phyloP scores from a whole-genome alignment of 2,113 vertebrate genomes.

The Empidonax alnorum region DNA sequence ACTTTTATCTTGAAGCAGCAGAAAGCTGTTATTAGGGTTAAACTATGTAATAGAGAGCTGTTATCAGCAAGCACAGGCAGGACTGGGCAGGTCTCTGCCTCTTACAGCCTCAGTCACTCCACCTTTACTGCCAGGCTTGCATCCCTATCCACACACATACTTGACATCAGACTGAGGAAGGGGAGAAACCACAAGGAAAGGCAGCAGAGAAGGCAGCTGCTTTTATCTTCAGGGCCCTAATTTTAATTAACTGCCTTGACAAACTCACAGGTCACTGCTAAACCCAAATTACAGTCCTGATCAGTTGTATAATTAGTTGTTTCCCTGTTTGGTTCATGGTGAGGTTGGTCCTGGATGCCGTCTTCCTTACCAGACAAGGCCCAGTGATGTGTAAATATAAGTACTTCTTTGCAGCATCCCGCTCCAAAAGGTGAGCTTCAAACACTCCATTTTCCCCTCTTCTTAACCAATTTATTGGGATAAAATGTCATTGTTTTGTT shows the following conservation, averaged over 20 bases:
- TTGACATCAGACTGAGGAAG: rapidly evolving
- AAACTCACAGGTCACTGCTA: not conserved
- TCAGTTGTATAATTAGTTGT: not conserved
- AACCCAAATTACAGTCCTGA: not conserved
- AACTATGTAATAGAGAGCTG: rapidly evolving
- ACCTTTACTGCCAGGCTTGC: not conserved
- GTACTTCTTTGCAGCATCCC: not conserved
- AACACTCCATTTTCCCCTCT: not conserved
- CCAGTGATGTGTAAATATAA: not conserved
- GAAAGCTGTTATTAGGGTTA: not conserved
- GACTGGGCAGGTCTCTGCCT: not conserved
- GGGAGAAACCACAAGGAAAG: not conserved
- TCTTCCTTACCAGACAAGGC: not conserved
- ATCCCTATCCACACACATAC: not conserved
- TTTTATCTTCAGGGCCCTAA: rapidly evolving
- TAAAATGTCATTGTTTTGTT: not conserved
- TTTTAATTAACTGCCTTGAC: not conserved
- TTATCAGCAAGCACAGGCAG: not conserved
- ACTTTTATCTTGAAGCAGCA: not conserved
- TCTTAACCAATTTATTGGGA: not conserved
- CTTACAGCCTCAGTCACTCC: not conserved
- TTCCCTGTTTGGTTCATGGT: rapidly evolving
- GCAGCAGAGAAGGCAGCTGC: not conserved
- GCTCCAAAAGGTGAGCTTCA: not conserved
- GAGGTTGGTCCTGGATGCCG: not conserved